Percentiles rank a stretch among this genome's conserved stretches.
These are phyloP conservation scores for Channallabes apus DNA, from an alignment of 2,797 vertebrate genomes.

Conservation along the genomic window DNA sequence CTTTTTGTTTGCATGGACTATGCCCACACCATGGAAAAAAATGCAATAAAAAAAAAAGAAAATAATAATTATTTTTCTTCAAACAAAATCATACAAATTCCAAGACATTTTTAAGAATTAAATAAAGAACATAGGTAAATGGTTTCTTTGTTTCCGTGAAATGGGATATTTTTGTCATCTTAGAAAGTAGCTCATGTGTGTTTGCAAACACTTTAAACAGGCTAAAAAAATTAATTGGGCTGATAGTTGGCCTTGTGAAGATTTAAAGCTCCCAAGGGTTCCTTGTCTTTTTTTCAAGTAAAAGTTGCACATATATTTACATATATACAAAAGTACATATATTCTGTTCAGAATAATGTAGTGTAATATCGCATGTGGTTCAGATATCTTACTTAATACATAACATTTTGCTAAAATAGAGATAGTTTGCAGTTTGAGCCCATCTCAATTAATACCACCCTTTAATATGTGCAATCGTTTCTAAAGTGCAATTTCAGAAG, in stretches of 20 bases:
- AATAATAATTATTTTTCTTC: not conserved
- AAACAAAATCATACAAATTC: not conserved
- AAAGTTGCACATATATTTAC: too few relatives aligned
- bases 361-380: too few relatives aligned
- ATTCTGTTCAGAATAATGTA: not conserved
- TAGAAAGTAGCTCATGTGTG: not conserved
- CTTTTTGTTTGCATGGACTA: not conserved
- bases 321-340: not conserved
- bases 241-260: not conserved
- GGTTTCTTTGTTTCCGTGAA: not conserved
- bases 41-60: not conserved
- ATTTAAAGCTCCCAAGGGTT: not conserved
- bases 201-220: not conserved
- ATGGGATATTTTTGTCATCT: not conserved
- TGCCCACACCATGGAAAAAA: not conserved
- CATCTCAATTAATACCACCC: not conserved
- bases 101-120: not conserved
- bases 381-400: not conserved
- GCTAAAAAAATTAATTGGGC: not conserved
- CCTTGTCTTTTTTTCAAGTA: not conserved
- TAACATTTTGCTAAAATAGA: not conserved
- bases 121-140: not conserved
- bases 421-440: not conserved
- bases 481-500: not conserved
- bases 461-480: not conserved